Evolutionary conservation across 1,140 invertebrate species (phyloP).

Genomic region (Heliconius hewitsoni): DNA sequence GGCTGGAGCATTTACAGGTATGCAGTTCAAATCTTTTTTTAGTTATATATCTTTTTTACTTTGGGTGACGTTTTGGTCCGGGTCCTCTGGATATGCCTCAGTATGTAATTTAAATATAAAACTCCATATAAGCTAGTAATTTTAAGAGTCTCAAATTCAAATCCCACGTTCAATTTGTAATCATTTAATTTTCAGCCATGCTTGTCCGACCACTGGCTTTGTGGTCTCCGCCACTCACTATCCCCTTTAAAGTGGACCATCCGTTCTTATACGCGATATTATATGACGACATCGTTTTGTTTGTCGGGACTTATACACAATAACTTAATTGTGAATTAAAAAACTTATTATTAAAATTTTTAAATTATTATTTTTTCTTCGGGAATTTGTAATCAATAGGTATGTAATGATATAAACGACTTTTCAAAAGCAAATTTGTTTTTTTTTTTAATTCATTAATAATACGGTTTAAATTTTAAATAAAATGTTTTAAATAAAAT

Average conservation of each 20-base stretch:
- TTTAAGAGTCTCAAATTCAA: background rate
- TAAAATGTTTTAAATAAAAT: too few relatives aligned
- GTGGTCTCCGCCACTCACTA: slow-evolving; percentile 24
- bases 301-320: slow-evolving; percentile 43
- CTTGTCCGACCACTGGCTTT: background rate
- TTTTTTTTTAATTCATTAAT: too few relatives aligned
- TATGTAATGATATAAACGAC: too few relatives aligned
- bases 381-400: too few relatives aligned
- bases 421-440: too few relatives aligned
- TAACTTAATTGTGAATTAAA: background rate
- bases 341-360: background rate
- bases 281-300: slow-evolving; percentile 42
- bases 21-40: background rate
- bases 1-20: slow-evolving; percentile 57
- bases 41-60: too few relatives aligned
- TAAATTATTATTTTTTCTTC: too few relatives aligned
- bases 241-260: slow-evolving; percentile 39
- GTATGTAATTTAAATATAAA: too few relatives aligned
- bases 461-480: too few relatives aligned
- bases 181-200: slow-evolving; percentile 6
- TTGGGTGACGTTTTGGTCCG: too few relatives aligned
- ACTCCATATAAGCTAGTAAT: too few relatives aligned
- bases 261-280: slow-evolving; percentile 46
- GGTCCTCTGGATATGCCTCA: too few relatives aligned
- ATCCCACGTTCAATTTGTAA: background rate